These are phyloP conservation scores for Tichodroma muraria DNA, from an alignment of 2,113 vertebrate genomes.

Conservation along the genomic window DNA sequence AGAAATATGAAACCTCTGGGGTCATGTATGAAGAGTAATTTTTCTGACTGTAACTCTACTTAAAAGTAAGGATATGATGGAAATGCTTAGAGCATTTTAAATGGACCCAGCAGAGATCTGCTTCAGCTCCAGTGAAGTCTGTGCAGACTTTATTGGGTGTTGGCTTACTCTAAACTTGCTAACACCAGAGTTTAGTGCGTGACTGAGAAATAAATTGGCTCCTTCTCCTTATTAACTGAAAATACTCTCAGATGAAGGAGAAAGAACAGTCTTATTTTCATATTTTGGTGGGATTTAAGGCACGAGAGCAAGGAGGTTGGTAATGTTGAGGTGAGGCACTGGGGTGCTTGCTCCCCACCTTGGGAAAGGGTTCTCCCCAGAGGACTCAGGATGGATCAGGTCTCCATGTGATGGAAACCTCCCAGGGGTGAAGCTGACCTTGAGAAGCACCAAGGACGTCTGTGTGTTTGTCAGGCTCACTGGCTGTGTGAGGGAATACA, in stretches of 20 bases:
- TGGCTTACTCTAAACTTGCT: background rate
- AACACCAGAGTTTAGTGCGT: constrained; percentile 34
- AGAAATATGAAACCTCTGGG: constrained; percentile 49
- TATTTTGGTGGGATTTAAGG: background rate
- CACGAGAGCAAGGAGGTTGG: background rate
- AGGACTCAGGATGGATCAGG: background rate
- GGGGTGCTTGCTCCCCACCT: background rate
- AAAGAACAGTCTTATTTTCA: background rate
- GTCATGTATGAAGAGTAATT: constrained; percentile 61
- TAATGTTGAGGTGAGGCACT: background rate
- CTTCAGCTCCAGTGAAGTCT: background rate
- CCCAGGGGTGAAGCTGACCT: background rate
- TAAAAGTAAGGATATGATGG: constrained; percentile 65
- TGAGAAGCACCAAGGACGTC: background rate
- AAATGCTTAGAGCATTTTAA: constrained; percentile 65
- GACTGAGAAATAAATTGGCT: constrained; percentile 58
- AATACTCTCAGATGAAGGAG: background rate
- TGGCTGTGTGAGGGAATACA: accelerated
- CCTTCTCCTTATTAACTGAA: background rate
- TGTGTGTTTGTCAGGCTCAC: background rate
- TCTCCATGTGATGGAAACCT: background rate
- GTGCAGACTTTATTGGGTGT: background rate
- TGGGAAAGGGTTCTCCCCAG: background rate
- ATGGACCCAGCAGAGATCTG: constrained; percentile 10
- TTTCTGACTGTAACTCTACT: constrained; percentile 61